Conservation (phyloP, 2,888 invertebrate genomes). For the Archips xylosteana region DNA sequence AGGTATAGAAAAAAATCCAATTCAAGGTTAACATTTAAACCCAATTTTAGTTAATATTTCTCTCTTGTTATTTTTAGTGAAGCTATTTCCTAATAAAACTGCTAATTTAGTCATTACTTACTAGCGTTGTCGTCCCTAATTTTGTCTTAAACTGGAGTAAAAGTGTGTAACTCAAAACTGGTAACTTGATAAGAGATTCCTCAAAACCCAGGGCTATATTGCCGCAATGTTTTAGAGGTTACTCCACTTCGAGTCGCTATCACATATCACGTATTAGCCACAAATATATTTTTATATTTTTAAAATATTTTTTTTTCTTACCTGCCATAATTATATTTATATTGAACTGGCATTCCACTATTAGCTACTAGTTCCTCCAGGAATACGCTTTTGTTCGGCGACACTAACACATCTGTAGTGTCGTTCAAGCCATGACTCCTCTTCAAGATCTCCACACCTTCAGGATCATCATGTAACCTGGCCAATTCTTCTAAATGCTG, state of each 20-base stretch:
- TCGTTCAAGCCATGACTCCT: constrained; percentile 67
- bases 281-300: too few species aligned
- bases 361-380: constrained; percentile 57
- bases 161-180: too few species aligned
- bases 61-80: neutral
- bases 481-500: constrained; percentile 56
- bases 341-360: constrained; percentile 54
- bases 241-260: too few species aligned
- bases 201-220: too few species aligned
- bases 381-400: constrained; percentile 52
- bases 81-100: too few species aligned
- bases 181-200: too few species aligned
- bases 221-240: neutral
- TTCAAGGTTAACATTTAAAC: neutral
- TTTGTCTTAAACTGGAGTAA: too few species aligned
- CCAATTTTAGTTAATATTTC: neutral
- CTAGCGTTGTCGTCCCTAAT: too few species aligned
- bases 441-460: constrained; percentile 66
- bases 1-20: neutral
- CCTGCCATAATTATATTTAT: constrained; percentile 72
- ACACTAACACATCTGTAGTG: constrained; percentile 70
- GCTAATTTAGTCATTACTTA: too few species aligned
- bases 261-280: too few species aligned
- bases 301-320: constrained; percentile 41
- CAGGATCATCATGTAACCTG: constrained; percentile 55